phyloP scores from a whole-genome alignment of 2,797 vertebrate species.

The Avahi laniger region DNA sequence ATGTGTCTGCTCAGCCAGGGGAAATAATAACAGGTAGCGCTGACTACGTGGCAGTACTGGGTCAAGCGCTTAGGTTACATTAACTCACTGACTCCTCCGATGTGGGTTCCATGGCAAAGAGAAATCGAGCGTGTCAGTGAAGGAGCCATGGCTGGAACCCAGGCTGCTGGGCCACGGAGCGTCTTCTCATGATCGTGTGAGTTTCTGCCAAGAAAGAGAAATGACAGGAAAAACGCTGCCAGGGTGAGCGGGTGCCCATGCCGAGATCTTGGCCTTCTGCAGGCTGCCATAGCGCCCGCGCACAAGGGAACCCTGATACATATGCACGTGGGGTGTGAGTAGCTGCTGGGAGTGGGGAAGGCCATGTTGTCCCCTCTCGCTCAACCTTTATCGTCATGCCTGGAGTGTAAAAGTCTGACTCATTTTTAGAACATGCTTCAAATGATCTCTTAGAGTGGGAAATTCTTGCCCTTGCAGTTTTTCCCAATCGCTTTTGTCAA shows the following conservation, averaged over 20 bases:
- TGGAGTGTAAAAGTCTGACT: neutral
- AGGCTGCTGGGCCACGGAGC: no score
- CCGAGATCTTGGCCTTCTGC: neutral
- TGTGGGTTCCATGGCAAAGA: neutral
- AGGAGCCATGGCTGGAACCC: neutral
- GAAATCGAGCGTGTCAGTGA: neutral
- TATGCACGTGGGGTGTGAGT: fast-evolving
- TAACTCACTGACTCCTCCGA: neutral
- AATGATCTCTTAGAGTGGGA: neutral
- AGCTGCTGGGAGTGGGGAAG: fast-evolving
- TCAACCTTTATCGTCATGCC: fast-evolving
- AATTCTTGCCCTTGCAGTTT: neutral
- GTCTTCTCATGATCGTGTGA: neutral
- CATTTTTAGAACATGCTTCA: neutral
- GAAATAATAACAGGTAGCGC: neutral
- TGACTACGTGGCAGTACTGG: fast-evolving
- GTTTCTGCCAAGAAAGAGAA: neutral
- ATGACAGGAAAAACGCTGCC: neutral
- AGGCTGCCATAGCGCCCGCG: fast-evolving
- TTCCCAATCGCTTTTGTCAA: neutral
- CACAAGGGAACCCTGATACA: fast-evolving
- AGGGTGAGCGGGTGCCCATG: neutral
- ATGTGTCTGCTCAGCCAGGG: neutral
- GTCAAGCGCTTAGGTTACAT: fast-evolving
- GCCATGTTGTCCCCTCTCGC: fast-evolving